Evolutionary conservation across 2,113 vertebrate genomes (phyloP).

Genomic region (Narcine bancroftii): DNA sequence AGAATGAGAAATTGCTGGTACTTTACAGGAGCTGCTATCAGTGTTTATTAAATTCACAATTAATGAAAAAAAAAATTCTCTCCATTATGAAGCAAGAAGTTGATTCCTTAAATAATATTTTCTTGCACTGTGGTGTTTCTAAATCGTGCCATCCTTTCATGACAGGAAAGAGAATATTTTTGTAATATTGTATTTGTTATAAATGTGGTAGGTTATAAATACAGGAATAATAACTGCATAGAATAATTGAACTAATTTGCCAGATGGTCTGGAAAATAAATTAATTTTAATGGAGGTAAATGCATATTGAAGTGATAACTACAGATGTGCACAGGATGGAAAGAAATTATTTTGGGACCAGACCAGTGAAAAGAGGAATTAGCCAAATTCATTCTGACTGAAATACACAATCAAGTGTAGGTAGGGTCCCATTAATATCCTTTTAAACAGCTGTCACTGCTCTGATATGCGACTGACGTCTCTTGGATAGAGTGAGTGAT

Average conservation of each 20-base stretch:
- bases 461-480: not conserved
- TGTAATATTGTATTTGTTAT: not conserved
- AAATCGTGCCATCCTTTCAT: not conserved
- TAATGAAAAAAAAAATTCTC: not conserved
- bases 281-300: not conserved
- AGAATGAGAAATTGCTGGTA: not conserved
- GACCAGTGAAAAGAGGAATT: not conserved
- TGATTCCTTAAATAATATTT: not conserved
- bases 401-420: not conserved
- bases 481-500: not conserved
- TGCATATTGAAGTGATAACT: not conserved
- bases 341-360: not conserved
- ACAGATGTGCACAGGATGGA: not conserved
- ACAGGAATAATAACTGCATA: not conserved
- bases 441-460: not conserved
- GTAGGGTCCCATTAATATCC: not conserved
- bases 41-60: not conserved
- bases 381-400: not conserved
- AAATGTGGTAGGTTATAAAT: not conserved
- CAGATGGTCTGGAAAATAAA: constrained; percentile 6
- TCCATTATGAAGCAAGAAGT: not conserved
- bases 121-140: not conserved
- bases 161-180: not conserved
- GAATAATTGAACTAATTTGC: not conserved
- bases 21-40: not conserved